Evolutionary conservation across 2,888 invertebrate species (phyloP).

Genomic region (Hyposoter dolosus): DNA sequence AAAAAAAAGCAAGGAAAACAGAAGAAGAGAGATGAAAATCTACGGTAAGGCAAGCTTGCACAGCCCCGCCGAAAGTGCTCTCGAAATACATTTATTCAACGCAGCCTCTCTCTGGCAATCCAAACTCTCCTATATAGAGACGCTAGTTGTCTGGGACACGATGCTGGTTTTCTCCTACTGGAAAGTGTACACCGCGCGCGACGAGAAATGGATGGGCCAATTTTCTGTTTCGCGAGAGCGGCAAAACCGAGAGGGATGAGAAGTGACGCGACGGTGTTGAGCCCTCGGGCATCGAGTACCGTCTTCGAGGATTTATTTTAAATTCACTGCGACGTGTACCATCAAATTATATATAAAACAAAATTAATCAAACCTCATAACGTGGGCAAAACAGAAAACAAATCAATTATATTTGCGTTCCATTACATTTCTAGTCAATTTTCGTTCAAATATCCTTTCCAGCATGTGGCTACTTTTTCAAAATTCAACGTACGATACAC

Average conservation of each 20-base stretch:
- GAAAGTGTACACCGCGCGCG: conserved; percentile 74
- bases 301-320: conserved; percentile 28
- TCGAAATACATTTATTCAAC: conserved; percentile 81
- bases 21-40: conserved; percentile 65
- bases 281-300: conserved; percentile 15
- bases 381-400: neutral
- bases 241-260: conserved; percentile 29
- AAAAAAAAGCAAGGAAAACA: conserved; percentile 20
- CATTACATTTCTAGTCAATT: neutral
- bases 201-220: conserved; percentile 82
- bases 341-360: conserved; percentile 7
- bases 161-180: conserved; percentile 50
- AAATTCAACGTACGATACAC: neutral
- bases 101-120: conserved; percentile 74
- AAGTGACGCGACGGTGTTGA: conserved; percentile 28
- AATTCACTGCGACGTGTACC: neutral
- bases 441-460: neutral
- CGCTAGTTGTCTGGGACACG: conserved; percentile 52
- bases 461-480: neutral
- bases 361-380: neutral
- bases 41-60: conserved; percentile 56
- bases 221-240: conserved; percentile 78
- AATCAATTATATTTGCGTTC: neutral
- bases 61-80: conserved; percentile 66
- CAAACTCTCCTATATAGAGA: conserved; percentile 62